Conservation (phyloP, 35 echinoderm and acorn worm genomes). For the Apostichopus japonicus region DNA sequence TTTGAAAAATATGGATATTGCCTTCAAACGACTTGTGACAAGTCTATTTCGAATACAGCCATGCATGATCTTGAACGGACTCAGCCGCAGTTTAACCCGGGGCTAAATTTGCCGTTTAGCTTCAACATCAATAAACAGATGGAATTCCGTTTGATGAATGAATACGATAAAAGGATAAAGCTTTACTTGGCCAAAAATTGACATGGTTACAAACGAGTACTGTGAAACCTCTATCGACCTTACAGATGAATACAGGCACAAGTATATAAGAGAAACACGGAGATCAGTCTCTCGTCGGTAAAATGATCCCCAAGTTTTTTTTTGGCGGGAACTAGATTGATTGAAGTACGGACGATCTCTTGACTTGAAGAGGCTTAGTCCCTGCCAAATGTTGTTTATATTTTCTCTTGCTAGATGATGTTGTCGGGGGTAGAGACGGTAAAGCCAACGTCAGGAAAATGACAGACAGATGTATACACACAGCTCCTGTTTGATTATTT, state of each 20-base stretch:
- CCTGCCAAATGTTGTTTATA: conserved; percentile 47
- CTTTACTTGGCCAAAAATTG: conserved; percentile 23
- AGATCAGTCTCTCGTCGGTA: conserved; percentile 17
- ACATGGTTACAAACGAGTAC: conserved; percentile 49
- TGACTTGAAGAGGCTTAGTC: conserved; percentile 43
- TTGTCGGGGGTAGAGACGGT: background rate
- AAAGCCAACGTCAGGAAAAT: background rate
- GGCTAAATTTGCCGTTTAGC: conserved; percentile 52
- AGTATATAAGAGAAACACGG: background rate
- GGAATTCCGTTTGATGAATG: conserved; percentile 49
- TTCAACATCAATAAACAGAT: conserved; percentile 49
- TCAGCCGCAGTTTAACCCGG: conserved; percentile 38
- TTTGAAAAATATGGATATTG: too few species aligned
- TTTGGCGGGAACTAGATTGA: conserved; percentile 32
- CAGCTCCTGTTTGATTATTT: conserved; percentile 25
- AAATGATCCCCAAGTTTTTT: conserved; percentile 20
- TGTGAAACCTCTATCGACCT: conserved; percentile 34
- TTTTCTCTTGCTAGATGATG: conserved; percentile 13
- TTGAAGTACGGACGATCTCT: conserved; percentile 46
- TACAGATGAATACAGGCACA: background rate
- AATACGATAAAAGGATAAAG: conserved; percentile 42
- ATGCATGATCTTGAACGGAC: conserved; percentile 29
- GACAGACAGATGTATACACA: conserved; percentile 37
- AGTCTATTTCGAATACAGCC: background rate
- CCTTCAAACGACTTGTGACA: background rate